A percentile compares a stretch with the other conserved stretches of the same genome.
phyloP scores from a whole-genome alignment of 2,797 vertebrate species.

The Rhynchotus rufescens region DNA sequence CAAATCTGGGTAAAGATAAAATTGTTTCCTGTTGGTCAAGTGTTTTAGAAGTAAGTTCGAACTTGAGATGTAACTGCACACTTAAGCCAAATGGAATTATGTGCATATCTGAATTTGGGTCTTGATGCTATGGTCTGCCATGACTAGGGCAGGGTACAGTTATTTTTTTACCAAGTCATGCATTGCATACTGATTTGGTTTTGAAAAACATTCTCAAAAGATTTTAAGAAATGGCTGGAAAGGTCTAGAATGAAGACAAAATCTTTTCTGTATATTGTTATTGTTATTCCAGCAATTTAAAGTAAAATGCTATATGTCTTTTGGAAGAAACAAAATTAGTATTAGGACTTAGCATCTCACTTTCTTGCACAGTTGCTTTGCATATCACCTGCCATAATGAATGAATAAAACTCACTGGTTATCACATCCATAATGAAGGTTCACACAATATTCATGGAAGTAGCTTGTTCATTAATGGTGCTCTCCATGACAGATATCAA shows the following conservation, averaged over 20 bases:
- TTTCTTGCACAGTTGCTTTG: neutral
- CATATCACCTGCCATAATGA: neutral
- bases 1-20: slow-evolving; percentile 46
- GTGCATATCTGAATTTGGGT: neutral
- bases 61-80: neutral
- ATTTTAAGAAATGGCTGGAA: slow-evolving; percentile 14
- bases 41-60: slow-evolving; percentile 3
- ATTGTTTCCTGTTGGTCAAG: slow-evolving; percentile 22
- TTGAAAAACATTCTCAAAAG: neutral
- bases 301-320: neutral
- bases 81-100: neutral
- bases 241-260: neutral
- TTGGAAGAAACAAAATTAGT: neutral
- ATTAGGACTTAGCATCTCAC: neutral
- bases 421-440: neutral
- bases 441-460: neutral
- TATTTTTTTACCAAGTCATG: neutral
- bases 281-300: neutral
- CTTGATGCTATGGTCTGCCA: neutral
- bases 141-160: neutral
- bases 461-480: neutral
- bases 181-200: neutral
- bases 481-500: neutral
- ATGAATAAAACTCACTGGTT: neutral
- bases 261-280: neutral